Base-by-base conservation (phyloP, 1,140 invertebrate species). In the Drosophila arawakana region DNA sequence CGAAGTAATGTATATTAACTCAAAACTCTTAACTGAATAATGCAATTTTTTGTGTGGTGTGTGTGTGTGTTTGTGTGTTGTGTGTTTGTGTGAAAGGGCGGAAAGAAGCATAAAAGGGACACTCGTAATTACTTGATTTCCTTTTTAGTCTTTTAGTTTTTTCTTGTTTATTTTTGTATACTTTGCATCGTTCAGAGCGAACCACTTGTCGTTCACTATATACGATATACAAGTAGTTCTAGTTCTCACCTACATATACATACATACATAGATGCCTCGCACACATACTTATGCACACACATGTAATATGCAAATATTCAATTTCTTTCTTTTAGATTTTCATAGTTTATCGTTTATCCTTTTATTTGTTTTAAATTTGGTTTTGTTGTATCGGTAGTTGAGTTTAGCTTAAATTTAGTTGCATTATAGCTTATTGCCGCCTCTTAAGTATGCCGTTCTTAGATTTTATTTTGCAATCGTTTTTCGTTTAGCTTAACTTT, bases 401-500 rank as follows among this genome's bases (percentile, higher is more conserved):
- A 76, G 70, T 62, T 73, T 73, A 73, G 73, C 69, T 80, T 80
- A 77, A 77, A 73, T 77, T 73, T 73, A 88, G 69, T 88, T 74
- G 73, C 80, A 89, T 86, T 86, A 84, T 84, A 84, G 73, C 82
- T 83, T 80, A 88, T 84, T 89, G 84, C 83, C 83, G 81, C 83
- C 83, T 76, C 73, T 54, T 88, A 65, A 84, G 77, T 89, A 89
- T 88, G 84, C 84, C 84, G 84, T 80, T 89, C 84, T 75, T 84
- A 76, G 73, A 72, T 72, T 10, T 78, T 21, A 15, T 41, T 52
- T 69, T 60, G 60, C 43, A 61, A 61, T 13, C 46, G 41, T 21
- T 21, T 21, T 21, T 21, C 18, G 18, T 54, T 84, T 65, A 66
- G 65, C 78, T 80, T 81, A 76, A 81, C 70, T 73, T 78, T 76